Conservation (phyloP, 2,113 vertebrate genomes). For the Desmodus rotundus region DNA sequence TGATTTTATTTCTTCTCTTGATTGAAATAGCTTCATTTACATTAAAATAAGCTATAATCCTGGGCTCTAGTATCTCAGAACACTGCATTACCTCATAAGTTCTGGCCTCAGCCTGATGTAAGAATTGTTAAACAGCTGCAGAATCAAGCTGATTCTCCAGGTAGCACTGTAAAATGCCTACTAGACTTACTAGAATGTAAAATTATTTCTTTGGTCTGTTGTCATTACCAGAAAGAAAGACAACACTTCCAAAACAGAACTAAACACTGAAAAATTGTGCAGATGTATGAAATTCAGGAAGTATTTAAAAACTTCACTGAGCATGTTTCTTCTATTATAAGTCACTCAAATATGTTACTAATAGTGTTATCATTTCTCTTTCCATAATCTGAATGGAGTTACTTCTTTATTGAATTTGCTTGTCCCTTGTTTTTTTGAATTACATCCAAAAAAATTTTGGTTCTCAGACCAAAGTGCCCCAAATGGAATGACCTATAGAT, state of each 20-base stretch:
- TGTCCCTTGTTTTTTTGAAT: background rate
- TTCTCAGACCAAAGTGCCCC: background rate
- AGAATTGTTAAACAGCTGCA: background rate
- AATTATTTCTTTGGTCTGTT: background rate
- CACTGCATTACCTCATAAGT: background rate
- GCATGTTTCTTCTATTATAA: background rate
- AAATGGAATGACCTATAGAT: background rate
- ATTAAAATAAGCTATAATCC: background rate
- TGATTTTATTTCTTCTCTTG: background rate
- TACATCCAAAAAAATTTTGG: background rate
- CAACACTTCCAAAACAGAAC: background rate
- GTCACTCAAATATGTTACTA: background rate
- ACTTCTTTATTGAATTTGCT: background rate
- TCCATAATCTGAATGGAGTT: background rate
- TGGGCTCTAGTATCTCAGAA: background rate
- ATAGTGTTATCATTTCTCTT: background rate
- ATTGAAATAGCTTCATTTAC: slow-evolving; percentile 32
- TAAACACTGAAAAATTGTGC: background rate
- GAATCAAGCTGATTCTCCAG: background rate
- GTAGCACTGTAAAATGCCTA: background rate
- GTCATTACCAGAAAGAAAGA: background rate
- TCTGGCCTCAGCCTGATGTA: background rate
- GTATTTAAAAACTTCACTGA: background rate
- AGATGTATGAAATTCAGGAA: background rate
- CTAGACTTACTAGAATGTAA: background rate